A percentile compares a stretch with the other conserved stretches of the same genome.
Evolutionary conservation across 2,888 invertebrate species (phyloP).

Genomic region (Habroteleia sp.): DNA sequence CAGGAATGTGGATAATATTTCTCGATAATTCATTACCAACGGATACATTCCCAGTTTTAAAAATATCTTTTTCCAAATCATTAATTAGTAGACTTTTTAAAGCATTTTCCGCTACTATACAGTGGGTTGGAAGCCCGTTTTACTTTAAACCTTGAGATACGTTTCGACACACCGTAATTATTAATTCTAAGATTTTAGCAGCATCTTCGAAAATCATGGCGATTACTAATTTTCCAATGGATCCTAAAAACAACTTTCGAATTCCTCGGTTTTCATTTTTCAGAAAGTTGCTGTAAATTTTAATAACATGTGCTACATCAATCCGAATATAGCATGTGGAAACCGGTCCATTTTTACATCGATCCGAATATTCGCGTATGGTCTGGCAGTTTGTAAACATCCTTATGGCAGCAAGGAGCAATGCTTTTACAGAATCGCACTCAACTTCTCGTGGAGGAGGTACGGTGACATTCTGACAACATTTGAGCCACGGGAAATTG

Average conservation of each 20-base stretch:
- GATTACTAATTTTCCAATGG: constrained; percentile 6
- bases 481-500: no score
- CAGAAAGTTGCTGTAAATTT: constrained; percentile 20
- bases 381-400: background rate
- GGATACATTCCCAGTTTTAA: no score
- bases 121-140: background rate
- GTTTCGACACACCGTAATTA: constrained; percentile 4
- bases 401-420: background rate
- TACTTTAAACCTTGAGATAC: constrained; percentile 1
- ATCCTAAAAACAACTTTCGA: constrained; percentile 2
- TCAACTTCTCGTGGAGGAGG: background rate
- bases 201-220: background rate
- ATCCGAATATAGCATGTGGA: constrained; percentile 3
- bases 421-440: background rate
- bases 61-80: background rate
- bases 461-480: background rate
- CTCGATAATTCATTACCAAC: no score
- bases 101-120: no score
- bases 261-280: background rate
- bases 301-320: constrained; percentile 16
- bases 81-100: no score
- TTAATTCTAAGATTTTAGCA: background rate
- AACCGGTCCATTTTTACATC: background rate
- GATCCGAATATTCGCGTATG: background rate
- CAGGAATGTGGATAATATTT: no score